Base-by-base conservation (phyloP, 2,888 invertebrate genomes). In the Scaptomyza tumidula region DNA sequence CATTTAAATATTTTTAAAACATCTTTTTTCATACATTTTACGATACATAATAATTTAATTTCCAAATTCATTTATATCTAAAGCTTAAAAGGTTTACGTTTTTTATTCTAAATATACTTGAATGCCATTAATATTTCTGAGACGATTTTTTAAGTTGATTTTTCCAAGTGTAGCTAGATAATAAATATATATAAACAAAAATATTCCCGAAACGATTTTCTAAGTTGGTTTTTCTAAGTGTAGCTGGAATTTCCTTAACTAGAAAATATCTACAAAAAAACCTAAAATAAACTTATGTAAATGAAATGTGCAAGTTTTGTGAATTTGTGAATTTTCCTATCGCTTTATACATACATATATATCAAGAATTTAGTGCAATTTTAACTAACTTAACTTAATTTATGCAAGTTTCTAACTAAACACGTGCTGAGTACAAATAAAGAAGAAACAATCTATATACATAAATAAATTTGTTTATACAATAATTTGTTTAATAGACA, bases 401-500 rank as follows among this genome's bases (percentile, higher is more conserved):
- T 87, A 82, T 82, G 78, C 75, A 78, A 41, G 66, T 72, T 80
- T 68, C 43, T 65, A 65, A 61, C 49, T 43, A 82, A 66, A 68
- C 59, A 69, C 67, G 76, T 84, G 72, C 78, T 80, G 64, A 87
- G 87, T 82, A 82, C 85, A 81, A 81, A 81, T 83, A 86, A 86
- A 77, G 63, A 73, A 39, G 62, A 73, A 41, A 48, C 61, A 66
- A 72, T 68, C 77, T 33, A 80, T 52, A 63, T 44, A 69, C 53
- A 64, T 61, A 67, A 48, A 66, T 43, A 39, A 55, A 52, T 56
- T 24, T 61, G 33, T 31, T n/a, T 41, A 19, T 24, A 24, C 24
- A 39, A 35, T 24, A 45, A 24, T 24, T 41, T 24, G n/a, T 16
- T 7, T 35, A 35, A 37, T 37, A 43, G 45, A 54, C 29, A 54